Percentiles rank a stretch among this genome's conserved stretches.
Evolutionary conservation across 2,888 invertebrate species (phyloP).

Genomic region (Cylloceria caligata): DNA sequence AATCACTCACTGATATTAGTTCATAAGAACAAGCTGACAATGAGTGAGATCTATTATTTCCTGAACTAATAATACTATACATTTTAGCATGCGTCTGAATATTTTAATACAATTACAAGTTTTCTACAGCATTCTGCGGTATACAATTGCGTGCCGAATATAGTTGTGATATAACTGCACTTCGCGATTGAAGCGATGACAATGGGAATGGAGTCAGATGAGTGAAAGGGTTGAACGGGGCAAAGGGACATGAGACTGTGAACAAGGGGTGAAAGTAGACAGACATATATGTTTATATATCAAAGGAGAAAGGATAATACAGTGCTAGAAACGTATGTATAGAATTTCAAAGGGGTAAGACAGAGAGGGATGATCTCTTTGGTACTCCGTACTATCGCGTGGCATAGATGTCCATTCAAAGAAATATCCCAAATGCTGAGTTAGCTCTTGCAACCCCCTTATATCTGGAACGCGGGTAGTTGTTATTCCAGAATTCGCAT

Average conservation of each 20-base stretch:
- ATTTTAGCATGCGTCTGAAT: background rate
- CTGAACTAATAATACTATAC: no score
- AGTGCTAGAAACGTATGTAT: slow-evolving; percentile 15
- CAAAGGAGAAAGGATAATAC: slow-evolving; percentile 7
- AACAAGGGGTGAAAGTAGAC: slow-evolving; percentile 26
- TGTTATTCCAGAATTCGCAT: background rate
- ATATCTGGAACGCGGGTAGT: slow-evolving; percentile 51
- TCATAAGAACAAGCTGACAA: no score
- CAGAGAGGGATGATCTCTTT: slow-evolving; percentile 44
- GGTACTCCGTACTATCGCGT: slow-evolving; percentile 76
- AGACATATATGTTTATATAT: slow-evolving; percentile 6
- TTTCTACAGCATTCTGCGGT: background rate
- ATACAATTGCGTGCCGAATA: background rate
- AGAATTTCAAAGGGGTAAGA: slow-evolving; percentile 36
- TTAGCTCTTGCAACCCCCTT: slow-evolving; percentile 72
- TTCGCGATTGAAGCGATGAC: slow-evolving; percentile 41
- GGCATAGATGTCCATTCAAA: slow-evolving; percentile 82
- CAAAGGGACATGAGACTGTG: slow-evolving; percentile 7
- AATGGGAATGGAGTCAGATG: slow-evolving; percentile 69
- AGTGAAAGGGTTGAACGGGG: slow-evolving; percentile 66
- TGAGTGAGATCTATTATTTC: no score
- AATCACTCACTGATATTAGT: no score
- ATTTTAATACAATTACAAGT: background rate
- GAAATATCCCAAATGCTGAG: slow-evolving; percentile 80
- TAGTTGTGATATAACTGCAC: slow-evolving; percentile 58